Base-by-base conservation (phyloP, 2,797 vertebrate genomes). In the Thaleichthys pacificus region DNA sequence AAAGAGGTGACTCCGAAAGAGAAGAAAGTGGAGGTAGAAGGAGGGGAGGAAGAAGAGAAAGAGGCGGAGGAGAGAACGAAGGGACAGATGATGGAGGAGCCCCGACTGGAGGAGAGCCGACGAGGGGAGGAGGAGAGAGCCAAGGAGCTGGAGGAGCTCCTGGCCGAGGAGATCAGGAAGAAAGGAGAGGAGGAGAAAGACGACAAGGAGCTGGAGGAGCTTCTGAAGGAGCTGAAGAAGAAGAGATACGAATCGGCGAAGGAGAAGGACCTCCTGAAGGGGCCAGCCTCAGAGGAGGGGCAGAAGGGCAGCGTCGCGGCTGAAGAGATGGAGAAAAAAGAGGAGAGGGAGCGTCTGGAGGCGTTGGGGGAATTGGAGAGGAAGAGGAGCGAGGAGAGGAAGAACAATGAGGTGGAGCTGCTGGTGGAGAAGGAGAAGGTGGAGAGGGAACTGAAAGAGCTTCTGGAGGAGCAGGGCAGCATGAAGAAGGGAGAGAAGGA, bases 371-470 rank as follows among this genome's bases (percentile, higher is more conserved):
- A 87, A 7, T 0, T 74, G 38, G 85, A 89, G 79, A 80, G 81
- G 73, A 75, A 89, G 83, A 82, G 71, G 65, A 32, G 77, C 0
- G 88, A 88, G 61, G 86, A 61, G 32, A 61, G 69, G 28, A 68
- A 68, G 26, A 64, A 67, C 35, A 56, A 66, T 19, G 69, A 77
- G 32, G 61, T 69, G 61, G 64, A 74, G 68, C 79, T 90, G 82
- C 87, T 89, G 79, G 85, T 86, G 70, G 88, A 91, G 78, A 92
- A 85, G 68, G 84, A 87, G 80, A 91, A 93, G 75, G 85, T 90
- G 80, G 89, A 90, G 82, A 86, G 82, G 72, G 88, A 91, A 81
- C 75, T 90, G 3, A 86, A 83, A 56, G 87, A 92, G 75, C 76
- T 92, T 54, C 76, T 87, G 3, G 74, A 30, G 12, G 79, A 80